phyloP scores from a whole-genome alignment of 2,797 vertebrate genomes.

The Acanthis flammea region DNA sequence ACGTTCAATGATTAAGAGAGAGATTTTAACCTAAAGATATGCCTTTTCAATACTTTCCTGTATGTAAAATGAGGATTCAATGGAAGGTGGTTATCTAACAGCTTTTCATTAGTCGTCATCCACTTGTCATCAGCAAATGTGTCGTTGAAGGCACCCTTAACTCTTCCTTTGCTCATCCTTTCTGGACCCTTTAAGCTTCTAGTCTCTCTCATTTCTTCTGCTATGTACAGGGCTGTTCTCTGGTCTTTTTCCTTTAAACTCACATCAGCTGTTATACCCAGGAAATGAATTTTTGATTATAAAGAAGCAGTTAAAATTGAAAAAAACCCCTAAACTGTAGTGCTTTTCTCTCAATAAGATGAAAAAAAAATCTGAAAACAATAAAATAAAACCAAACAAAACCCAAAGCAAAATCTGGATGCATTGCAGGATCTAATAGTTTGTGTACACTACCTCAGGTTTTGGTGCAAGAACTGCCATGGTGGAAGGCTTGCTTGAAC shows the following conservation, averaged over 20 bases:
- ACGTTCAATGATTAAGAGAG: neutral
- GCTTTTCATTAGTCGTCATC: conserved; percentile 7
- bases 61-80: neutral
- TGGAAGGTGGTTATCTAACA: neutral
- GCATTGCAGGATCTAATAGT: neutral
- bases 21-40: neutral
- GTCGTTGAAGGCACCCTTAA: neutral
- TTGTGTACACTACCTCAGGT: neutral
- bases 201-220: neutral
- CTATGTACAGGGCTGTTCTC: neutral
- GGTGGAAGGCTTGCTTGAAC: neutral
- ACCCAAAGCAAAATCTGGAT: neutral
- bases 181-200: neutral
- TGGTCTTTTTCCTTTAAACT: neutral
- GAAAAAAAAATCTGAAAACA: neutral
- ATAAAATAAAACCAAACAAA: neutral
- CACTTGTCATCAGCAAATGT: neutral
- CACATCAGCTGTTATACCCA: neutral
- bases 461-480: neutral
- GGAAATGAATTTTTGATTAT: neutral
- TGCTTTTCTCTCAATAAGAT: neutral
- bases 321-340: neutral
- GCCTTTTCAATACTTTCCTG: neutral
- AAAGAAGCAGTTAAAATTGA: neutral
- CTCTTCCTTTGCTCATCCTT: neutral